Conservation (phyloP, 2,888 invertebrate species). For the Apotomis capreana region DNA sequence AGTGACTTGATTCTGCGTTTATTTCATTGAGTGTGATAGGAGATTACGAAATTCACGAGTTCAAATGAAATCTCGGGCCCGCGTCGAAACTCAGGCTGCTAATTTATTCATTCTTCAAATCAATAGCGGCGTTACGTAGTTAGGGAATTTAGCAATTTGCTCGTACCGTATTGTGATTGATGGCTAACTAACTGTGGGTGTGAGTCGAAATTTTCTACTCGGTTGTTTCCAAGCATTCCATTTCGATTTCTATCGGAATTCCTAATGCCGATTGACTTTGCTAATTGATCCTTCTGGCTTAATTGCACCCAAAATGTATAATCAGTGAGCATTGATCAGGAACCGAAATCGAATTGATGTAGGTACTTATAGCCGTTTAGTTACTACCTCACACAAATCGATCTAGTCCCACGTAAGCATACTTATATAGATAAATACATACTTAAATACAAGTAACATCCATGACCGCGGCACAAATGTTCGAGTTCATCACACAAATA, state of each 20-base stretch:
- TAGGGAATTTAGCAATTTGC: constrained; percentile 36
- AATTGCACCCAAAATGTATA: too few relatives aligned
- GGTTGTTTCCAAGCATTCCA: background rate
- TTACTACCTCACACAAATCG: too few relatives aligned
- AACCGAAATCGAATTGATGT: too few relatives aligned
- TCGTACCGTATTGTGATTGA: constrained; percentile 23
- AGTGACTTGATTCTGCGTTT: background rate
- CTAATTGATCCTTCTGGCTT: background rate
- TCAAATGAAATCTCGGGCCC: constrained; percentile 37
- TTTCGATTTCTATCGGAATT: background rate
- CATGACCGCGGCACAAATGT: too few relatives aligned
- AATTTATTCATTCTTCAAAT: constrained; percentile 41
- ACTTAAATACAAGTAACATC: too few relatives aligned
- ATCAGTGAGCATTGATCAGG: too few relatives aligned
- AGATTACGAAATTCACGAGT: constrained; percentile 4
- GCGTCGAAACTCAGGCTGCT: constrained; percentile 20
- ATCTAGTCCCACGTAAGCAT: too few relatives aligned
- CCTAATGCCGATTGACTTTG: background rate
- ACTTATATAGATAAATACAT: too few relatives aligned
- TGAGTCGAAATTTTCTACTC: constrained; percentile 5
- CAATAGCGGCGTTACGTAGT: constrained; percentile 28
- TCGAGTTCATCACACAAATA: too few relatives aligned
- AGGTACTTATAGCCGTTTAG: too few relatives aligned
- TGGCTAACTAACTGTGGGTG: constrained; percentile 23
- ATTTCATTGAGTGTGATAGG: background rate